Evolutionary conservation across 1,140 invertebrate species (phyloP), one percentile per base, ranked within the genome.

Genomic region (Musca domestica): DNA sequence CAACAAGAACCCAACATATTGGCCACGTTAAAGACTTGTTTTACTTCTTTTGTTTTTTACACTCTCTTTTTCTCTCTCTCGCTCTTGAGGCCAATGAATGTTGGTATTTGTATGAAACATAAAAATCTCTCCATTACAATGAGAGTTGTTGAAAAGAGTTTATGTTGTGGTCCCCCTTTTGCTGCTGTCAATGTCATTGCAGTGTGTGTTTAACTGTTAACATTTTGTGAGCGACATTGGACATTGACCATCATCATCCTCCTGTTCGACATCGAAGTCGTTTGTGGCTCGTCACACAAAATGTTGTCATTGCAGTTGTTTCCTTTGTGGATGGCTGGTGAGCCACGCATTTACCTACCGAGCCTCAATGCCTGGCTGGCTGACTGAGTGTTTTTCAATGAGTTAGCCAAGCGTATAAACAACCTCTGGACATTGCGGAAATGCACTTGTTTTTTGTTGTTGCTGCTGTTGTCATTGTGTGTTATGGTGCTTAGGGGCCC

Each of bases 1-100:
- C 19, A 10, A 23, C 2, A 22, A 25, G 22, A 54, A 23, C 5
- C n/a, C 15, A 61, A 61, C 22, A 61, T 34, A 12, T 41, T 41
- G 34, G 34, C 34, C 34, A 41, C 10, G 34, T 41, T 41, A 34
- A 58, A 58, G 54, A 81, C 78, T 81, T 79, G 78, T 80, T 78
- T 76, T 14, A 51, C 17, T 20, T 20, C 48, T 9, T 51, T 20
- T 1, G 17, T 1, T 34, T 61, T 15, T 17, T 34, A 9, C 27
- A n/a, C n/a, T n/a, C 9, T 30, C 27, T 30, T 30, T 30, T 30
- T 30, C 27, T 30, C n/a, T n/a, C n/a, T n/a, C 27, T 30, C 9
- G 27, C 27, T 30, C 27, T 30, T 30, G 3, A 9, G 27, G 27
- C 9, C n/a, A n/a, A n/a, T 27, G 25, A 2, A 3, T 58, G 12